phyloP scores from a whole-genome alignment of 2,113 vertebrate species.

The Lonchura striata region DNA sequence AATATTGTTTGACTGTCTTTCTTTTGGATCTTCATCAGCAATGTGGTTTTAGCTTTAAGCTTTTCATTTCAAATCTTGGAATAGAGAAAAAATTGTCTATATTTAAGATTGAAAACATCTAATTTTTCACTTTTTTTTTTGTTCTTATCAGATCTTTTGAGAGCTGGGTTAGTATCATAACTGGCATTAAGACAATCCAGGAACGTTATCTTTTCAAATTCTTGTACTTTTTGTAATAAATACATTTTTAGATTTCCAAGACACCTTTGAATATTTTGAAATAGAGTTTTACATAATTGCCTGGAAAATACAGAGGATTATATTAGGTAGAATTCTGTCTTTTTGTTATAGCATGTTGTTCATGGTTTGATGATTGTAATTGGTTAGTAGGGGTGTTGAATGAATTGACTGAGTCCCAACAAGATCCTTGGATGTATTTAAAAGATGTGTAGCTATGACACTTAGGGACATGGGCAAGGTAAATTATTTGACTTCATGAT shows the following conservation, averaged over 20 bases:
- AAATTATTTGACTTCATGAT: rapidly evolving
- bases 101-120: not conserved
- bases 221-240: not conserved
- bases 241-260: not conserved
- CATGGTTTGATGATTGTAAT: not conserved
- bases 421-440: not conserved
- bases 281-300: not conserved
- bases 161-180: not conserved
- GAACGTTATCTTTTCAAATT: not conserved
- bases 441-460: not conserved
- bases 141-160: not conserved
- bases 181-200: not conserved
- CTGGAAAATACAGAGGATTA: not conserved
- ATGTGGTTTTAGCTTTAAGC: not conserved
- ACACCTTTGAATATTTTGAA: not conserved
- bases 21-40: not conserved
- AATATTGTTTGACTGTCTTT: not conserved
- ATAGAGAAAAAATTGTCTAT: not conserved
- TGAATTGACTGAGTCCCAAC: not conserved
- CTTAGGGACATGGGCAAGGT: no score
- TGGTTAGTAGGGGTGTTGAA: not conserved
- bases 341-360: not conserved
- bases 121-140: not conserved
- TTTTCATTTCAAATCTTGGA: not conserved
- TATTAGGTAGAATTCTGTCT: not conserved